These are phyloP conservation scores for Tragelaphus strepsiceros DNA, from an alignment of 2,113 vertebrate species.

Conservation along the genomic window DNA sequence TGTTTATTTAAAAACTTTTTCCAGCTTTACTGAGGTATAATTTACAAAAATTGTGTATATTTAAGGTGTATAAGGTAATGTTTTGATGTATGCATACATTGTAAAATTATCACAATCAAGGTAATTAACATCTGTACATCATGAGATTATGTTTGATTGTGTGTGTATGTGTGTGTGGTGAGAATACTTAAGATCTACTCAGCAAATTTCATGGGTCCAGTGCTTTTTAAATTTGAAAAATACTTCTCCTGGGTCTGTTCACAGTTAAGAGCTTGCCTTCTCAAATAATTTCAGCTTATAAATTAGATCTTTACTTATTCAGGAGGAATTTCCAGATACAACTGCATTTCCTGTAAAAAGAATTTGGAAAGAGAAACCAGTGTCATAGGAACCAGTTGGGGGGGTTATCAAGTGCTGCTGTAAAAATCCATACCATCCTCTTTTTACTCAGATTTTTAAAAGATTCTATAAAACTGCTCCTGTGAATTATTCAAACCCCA, in stretches of 20 bases:
- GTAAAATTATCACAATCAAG: not conserved
- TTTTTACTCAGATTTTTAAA: constrained; percentile 46
- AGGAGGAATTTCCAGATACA: constrained; percentile 31
- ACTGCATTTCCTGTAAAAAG: constrained; percentile 32
- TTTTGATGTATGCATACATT: not conserved
- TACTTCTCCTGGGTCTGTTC: not conserved
- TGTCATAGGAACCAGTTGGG: not conserved
- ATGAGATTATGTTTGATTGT: not conserved
- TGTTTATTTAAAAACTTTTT: not conserved
- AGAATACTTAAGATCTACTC: not conserved
- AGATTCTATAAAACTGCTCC: not conserved
- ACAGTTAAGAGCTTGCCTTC: not conserved
- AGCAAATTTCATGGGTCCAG: not conserved
- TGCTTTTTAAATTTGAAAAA: not conserved
- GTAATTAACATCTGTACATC: not conserved
- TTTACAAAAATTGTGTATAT: not conserved
- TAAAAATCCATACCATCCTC: not conserved
- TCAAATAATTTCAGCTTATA: constrained; percentile 1
- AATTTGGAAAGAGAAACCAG: constrained; percentile 43
- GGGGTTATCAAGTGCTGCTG: not conserved
- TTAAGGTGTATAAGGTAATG: not conserved
- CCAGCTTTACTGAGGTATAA: not conserved
- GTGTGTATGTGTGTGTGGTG: not conserved
- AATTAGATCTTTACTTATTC: constrained; percentile 50
- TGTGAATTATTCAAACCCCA: constrained; percentile 37